Conservation (phyloP, 2,888 invertebrate species). For the Adelognathus sp. region DNA sequence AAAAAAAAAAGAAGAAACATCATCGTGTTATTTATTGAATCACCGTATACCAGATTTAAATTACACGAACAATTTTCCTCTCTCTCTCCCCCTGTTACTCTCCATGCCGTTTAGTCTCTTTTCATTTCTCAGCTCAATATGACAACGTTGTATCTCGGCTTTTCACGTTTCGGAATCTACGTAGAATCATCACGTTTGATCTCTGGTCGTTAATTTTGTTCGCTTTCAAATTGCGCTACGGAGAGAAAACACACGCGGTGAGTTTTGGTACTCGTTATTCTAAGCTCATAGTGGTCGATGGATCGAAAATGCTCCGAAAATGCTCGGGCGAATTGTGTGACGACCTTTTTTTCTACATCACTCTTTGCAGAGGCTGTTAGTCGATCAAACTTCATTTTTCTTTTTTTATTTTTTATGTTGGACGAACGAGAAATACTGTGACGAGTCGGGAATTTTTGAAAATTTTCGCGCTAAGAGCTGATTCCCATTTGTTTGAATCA, state of each 20-base stretch:
- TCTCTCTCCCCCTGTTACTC: too few species aligned
- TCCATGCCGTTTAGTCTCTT: conserved; percentile 25
- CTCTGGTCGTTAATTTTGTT: neutral
- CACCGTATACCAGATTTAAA: conserved; percentile 58
- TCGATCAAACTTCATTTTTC: neutral
- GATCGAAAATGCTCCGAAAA: neutral
- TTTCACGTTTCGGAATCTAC: conserved; percentile 21
- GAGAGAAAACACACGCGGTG: conserved; percentile 5
- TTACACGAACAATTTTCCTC: conserved; percentile 57
- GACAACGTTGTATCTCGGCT: neutral
- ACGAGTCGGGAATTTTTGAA: conserved; percentile 38
- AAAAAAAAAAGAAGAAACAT: conserved; percentile 55
- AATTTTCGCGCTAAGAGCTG: conserved; percentile 14
- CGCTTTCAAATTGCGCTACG: neutral
- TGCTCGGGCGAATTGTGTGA: conserved; percentile 1
- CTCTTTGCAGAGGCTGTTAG: neutral
- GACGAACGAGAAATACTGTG: conserved; percentile 29
- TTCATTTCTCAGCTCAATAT: neutral
- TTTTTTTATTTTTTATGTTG: conserved; percentile 13
- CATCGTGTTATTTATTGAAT: conserved; percentile 59
- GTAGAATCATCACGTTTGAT: neutral
- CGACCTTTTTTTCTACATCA: neutral
- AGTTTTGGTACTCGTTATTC: conserved; percentile 38
- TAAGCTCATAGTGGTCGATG: conserved; percentile 3
- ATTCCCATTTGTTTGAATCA: neutral